Evolutionary conservation across 2,888 invertebrate species (phyloP).

Genomic region (Amitus sp.): DNA sequence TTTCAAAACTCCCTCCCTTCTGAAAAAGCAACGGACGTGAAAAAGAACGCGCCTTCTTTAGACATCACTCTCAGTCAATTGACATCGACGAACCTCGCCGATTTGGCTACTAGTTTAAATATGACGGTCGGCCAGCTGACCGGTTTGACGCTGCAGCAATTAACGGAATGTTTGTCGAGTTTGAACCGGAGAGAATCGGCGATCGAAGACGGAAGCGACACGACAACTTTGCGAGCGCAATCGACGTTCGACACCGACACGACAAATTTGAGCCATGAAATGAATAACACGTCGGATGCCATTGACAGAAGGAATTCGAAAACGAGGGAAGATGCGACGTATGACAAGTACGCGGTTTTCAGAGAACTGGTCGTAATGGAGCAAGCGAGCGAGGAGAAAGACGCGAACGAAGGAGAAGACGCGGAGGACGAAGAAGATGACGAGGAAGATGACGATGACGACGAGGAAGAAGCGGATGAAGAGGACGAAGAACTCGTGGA

Average conservation of each 20-base stretch:
- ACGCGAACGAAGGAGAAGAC: conserved; percentile 25
- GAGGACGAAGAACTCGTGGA: conserved; percentile 46
- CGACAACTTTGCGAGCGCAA: conserved; percentile 27
- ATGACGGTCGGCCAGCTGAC: conserved; percentile 83
- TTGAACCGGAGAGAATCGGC: conserved; percentile 57
- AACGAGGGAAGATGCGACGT: conserved; percentile 75
- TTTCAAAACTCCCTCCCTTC: conserved; percentile 48
- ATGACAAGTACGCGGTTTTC: conserved; percentile 89
- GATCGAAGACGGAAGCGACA: conserved; percentile 41
- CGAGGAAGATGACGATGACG: conserved; percentile 52
- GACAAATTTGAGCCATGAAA: conserved; percentile 46
- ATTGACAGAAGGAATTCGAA: no score
- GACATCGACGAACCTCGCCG: conserved; percentile 83
- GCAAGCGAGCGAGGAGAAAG: conserved; percentile 41
- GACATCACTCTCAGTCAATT: conserved; percentile 87
- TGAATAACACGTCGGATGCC: no score
- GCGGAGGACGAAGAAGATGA: conserved; percentile 26
- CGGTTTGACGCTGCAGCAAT: conserved; percentile 86
- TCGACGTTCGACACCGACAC: conserved; percentile 22
- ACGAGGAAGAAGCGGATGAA: conserved; percentile 43
- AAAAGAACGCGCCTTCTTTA: conserved; percentile 63
- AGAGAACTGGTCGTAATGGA: conserved; percentile 84
- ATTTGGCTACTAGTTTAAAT: conserved; percentile 78
- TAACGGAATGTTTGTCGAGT: conserved; percentile 80
- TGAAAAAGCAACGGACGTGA: conserved; percentile 45